These are phyloP conservation scores for Karalla daura DNA, from an alignment of 2,797 vertebrate genomes.

Conservation along the genomic window DNA sequence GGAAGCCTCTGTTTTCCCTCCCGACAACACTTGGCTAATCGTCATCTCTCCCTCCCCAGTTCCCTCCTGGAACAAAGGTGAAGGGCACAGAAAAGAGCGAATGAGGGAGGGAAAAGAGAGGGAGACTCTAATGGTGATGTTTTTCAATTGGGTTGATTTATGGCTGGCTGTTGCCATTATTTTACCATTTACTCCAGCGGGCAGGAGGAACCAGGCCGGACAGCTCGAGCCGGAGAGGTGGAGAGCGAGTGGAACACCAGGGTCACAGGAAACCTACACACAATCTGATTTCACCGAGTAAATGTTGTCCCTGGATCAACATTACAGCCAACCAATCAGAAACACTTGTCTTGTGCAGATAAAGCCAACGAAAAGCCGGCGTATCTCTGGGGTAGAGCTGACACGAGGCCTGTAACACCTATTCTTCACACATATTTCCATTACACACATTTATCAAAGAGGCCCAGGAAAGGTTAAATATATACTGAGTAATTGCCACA, in stretches of 20 bases:
- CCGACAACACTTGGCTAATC: slow-evolving; percentile 38
- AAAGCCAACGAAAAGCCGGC: too few species aligned
- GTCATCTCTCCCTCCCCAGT: slow-evolving; percentile 44
- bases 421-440: too few species aligned
- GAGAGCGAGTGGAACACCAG: slow-evolving; percentile 2
- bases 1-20: slow-evolving; percentile 30
- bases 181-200: slow-evolving; percentile 68
- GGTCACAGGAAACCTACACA: slow-evolving; percentile 30
- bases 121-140: slow-evolving; percentile 67
- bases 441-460: too few species aligned
- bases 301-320: too few species aligned
- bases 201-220: slow-evolving; percentile 57
- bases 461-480: too few species aligned
- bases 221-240: slow-evolving; percentile 42
- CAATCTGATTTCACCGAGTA: too few species aligned
- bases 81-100: slow-evolving; percentile 70
- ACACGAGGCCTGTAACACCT: too few species aligned
- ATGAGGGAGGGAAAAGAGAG: slow-evolving; percentile 58
- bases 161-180: slow-evolving; percentile 72
- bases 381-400: too few species aligned
- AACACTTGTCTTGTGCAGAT: too few species aligned
- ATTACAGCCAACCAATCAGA: too few species aligned
- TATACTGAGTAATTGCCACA: too few species aligned
- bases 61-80: slow-evolving; percentile 73
- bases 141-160: slow-evolving; percentile 80